These are phyloP conservation scores for Harlomillsia oculata DNA, from an alignment of 1,140 invertebrate species.

Conservation along the genomic window DNA sequence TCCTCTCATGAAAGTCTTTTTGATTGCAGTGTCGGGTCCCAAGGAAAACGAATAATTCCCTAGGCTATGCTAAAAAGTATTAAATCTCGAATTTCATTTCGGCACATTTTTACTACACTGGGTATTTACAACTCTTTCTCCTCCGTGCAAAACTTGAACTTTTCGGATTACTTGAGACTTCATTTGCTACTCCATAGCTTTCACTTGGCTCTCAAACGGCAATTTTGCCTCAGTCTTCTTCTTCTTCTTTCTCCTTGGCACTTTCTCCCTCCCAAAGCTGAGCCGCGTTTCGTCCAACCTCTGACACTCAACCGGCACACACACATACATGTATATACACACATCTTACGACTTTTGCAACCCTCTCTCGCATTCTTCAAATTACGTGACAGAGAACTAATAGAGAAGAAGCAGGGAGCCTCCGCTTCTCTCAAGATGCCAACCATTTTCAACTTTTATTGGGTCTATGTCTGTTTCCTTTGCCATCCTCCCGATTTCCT, in stretches of 20 bases:
- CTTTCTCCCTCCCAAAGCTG: not conserved
- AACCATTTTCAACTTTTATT: too few species aligned
- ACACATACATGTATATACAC: too few species aligned
- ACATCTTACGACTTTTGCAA: too few species aligned
- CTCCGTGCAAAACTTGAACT: constrained; percentile 32
- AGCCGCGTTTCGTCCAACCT: too few species aligned
- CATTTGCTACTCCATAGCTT: constrained; percentile 31
- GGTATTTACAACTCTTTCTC: constrained; percentile 29
- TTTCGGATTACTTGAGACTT: constrained; percentile 34
- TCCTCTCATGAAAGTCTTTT: constrained; percentile 32
- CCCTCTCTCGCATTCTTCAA: constrained; percentile 8
- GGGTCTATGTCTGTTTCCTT: too few species aligned
- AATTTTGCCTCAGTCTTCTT: not conserved
- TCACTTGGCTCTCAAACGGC: constrained; percentile 21
- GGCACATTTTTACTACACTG: constrained; percentile 35
- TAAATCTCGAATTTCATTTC: constrained; percentile 36
- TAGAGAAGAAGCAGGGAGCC: not conserved
- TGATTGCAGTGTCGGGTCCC: constrained; percentile 35
- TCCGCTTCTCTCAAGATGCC: too few species aligned
- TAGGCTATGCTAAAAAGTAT: constrained; percentile 35
- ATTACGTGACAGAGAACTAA: constrained; percentile 13
- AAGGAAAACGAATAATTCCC: constrained; percentile 34
- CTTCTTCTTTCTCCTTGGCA: not conserved
- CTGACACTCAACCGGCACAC: too few species aligned
- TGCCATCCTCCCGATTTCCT: too few species aligned